A percentile compares a stretch with the other conserved stretches of the same genome.
phyloP scores from a whole-genome alignment of 2,797 vertebrate species.

The Enteromius radiatus region DNA sequence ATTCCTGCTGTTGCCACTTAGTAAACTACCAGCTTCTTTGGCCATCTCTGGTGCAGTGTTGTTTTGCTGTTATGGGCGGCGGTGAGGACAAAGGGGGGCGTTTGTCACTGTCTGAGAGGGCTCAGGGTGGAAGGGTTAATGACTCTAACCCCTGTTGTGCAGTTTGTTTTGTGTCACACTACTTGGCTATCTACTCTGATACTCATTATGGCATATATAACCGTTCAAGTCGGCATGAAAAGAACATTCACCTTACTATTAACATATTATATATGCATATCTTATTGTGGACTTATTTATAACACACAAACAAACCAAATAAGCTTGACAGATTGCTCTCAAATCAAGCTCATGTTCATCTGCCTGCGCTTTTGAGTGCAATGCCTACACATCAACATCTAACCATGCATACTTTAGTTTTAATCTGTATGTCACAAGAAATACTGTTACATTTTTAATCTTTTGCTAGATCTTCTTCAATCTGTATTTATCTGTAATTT shows the following conservation, averaged over 20 bases:
- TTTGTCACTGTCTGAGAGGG: conserved; percentile 82
- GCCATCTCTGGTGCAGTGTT: conserved; percentile 37
- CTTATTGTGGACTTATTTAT: background rate
- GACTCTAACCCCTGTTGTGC: conserved; percentile 77
- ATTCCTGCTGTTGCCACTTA: conserved; percentile 55
- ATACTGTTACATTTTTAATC: background rate
- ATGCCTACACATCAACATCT: background rate
- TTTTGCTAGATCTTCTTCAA: background rate
- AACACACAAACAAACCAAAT: background rate
- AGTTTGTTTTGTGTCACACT: conserved; percentile 78
- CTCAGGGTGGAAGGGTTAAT: conserved; percentile 74
- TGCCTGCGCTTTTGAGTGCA: background rate
- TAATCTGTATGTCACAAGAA: background rate
- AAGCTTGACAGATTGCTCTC: background rate
- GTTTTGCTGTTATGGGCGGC: conserved; percentile 54
- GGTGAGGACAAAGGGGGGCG: conserved; percentile 73
- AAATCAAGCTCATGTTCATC: background rate
- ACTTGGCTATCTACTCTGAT: conserved; percentile 71
- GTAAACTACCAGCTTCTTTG: conserved; percentile 52
- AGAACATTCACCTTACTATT: background rate
- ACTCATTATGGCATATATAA: conserved; percentile 60
- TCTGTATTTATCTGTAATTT: background rate
- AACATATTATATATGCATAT: background rate
- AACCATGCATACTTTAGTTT: background rate
- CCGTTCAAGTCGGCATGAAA: conserved; percentile 4